Evolutionary conservation across 2,797 vertebrate genomes (phyloP).

Genomic region (Lithobates pipiens): DNA sequence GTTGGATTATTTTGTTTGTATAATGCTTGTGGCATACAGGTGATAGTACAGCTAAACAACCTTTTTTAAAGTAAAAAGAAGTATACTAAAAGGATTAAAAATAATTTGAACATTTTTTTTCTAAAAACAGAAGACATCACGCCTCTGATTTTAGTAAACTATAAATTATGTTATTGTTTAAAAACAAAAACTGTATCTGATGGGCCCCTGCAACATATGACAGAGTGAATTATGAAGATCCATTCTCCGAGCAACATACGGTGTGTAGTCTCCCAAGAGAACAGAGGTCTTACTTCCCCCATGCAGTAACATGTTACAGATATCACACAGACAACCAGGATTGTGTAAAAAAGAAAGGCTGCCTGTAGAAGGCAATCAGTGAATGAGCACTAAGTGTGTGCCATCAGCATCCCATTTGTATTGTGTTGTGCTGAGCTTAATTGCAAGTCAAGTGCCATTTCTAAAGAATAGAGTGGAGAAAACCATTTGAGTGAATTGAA

Average conservation of each 20-base stretch:
- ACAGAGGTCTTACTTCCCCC: constrained; percentile 9
- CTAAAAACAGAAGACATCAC: neutral
- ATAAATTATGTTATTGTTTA: neutral
- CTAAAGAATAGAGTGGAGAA: constrained; percentile 61
- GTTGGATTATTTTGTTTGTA: neutral
- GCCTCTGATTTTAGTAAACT: neutral
- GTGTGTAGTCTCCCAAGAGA: constrained; percentile 2
- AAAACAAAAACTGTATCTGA: neutral
- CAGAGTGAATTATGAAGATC: neutral
- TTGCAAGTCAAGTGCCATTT: constrained; percentile 64
- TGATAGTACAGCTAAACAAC: too few species aligned
- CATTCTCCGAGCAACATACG: constrained; percentile 1
- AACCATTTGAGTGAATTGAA: constrained; percentile 62
- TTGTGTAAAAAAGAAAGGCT: constrained; percentile 57
- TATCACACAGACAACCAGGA: constrained; percentile 47
- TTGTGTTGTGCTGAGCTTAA: constrained; percentile 62
- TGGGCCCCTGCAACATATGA: neutral
- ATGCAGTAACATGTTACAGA: constrained; percentile 50
- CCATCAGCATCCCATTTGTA: constrained; percentile 62
- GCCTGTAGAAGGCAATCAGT: constrained; percentile 61
- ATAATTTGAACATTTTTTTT: neutral
- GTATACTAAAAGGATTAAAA: neutral
- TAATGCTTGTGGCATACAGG: neutral
- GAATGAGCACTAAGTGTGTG: constrained; percentile 62
- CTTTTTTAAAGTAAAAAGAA: too few species aligned